Evolutionary conservation across 2,797 vertebrate genomes (phyloP).

Genomic region (Ptychobarbus kaznakovi): DNA sequence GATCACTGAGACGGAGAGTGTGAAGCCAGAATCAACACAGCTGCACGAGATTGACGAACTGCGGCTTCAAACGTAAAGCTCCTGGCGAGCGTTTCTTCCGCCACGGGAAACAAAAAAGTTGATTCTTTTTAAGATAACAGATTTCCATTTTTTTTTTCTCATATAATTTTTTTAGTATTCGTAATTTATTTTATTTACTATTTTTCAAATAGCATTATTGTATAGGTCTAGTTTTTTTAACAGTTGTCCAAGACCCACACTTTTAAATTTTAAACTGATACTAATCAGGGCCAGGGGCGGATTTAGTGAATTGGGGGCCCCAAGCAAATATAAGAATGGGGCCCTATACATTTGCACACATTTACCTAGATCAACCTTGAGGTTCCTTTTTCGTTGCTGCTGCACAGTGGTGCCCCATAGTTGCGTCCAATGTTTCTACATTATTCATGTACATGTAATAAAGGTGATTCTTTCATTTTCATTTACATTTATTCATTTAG

Average conservation of each 20-base stretch:
- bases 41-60: neutral
- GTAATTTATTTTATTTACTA: neutral
- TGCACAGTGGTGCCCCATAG: too few relatives aligned
- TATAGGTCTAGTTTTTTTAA: neutral
- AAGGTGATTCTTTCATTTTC: too few relatives aligned
- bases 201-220: neutral
- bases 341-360: too few relatives aligned
- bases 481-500: too few relatives aligned
- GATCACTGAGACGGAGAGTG: neutral
- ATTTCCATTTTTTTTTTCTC: neutral
- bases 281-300: too few relatives aligned
- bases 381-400: too few relatives aligned
- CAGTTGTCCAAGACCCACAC: neutral
- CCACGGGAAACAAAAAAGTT: neutral
- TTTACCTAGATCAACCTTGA: too few relatives aligned
- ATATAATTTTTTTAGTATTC: neutral
- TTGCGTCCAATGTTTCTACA: too few relatives aligned
- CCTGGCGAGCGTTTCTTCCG: neutral
- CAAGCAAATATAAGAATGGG: too few relatives aligned
- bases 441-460: too few relatives aligned
- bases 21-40: constrained; percentile 2
- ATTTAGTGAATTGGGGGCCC: too few relatives aligned
- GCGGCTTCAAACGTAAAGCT: constrained; percentile 17
- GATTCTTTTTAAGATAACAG: neutral
- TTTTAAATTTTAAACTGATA: neutral